phyloP scores from a whole-genome alignment of 2,797 vertebrate species.

The Cyclura pinguis region DNA sequence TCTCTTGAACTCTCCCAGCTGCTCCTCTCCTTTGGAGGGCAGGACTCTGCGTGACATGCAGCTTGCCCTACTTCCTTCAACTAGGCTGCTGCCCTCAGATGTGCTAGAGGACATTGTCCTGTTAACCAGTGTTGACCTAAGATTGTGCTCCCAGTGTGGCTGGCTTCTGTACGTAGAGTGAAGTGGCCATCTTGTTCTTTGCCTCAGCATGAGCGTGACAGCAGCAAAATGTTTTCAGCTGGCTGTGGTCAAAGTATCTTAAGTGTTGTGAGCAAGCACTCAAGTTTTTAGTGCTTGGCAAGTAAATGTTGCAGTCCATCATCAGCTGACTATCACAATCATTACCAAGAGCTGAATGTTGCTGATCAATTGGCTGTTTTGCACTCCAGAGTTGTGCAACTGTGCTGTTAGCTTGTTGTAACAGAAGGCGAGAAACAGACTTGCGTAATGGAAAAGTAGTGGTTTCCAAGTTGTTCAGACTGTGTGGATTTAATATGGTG shows the following conservation, averaged over 20 bases:
- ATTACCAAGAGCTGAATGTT: not conserved
- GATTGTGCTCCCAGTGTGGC: not conserved
- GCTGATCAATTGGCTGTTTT: not conserved
- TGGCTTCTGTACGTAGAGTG: not conserved
- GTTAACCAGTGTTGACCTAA: not conserved
- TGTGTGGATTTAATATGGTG: not conserved
- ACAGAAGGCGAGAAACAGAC: not conserved
- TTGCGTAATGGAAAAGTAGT: not conserved
- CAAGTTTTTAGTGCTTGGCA: not conserved
- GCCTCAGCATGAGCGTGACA: not conserved
- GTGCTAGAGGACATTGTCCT: not conserved
- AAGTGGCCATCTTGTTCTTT: not conserved
- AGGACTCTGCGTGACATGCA: not conserved
- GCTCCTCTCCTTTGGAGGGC: not conserved
- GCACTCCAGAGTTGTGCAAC: not conserved
- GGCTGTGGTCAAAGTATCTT: no score
- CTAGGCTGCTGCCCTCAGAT: not conserved
- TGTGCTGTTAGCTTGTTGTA: not conserved
- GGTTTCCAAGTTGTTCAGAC: conserved; percentile 8
- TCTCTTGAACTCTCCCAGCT: not conserved
- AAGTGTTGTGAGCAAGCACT: not conserved
- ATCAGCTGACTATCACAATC: not conserved
- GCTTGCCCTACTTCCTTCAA: no score
- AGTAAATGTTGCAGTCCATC: not conserved
- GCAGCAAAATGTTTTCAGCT: not conserved